Base-by-base conservation (phyloP, 2,113 vertebrate genomes). In the Loxodonta africana region DNA sequence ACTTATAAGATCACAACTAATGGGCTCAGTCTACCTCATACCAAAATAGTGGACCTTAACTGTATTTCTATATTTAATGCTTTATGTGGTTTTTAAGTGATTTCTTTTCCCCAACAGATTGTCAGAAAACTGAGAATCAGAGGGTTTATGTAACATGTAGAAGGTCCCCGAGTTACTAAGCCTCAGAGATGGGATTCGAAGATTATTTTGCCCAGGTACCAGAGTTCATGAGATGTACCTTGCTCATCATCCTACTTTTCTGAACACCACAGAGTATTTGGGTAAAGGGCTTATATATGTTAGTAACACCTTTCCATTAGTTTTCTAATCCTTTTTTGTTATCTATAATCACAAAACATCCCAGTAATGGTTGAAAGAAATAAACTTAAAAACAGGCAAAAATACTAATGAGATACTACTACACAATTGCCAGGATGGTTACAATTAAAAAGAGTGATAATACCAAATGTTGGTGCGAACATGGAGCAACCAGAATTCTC, bases 11-110 rank as follows among this genome's bases (percentile, higher is more conserved):
- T 91, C 21, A 57, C 2, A 78, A 28, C 8, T 67, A 90, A 88
- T 77, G 25, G 15, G 2, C 25, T 82, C 60, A 92, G 30, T 2
- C 14, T 95, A 2, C 37, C 60, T 90, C 15, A 95, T 81, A 67
- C 23, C 37, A 71, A 73, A 96, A 88, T 53, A 73, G 25, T 65
- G 14, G 82, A 76, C 62, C 33, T 96, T 71, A 71, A 60, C 20
- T 83, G 5, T 41, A 96, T 62, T 89, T 94, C 41, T 88, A 23
- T 82, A 46, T 44, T 80, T 91, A 94, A 60, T 88, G 21, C 18
- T 89, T 93, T 76, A 80, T 1, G 0, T 82, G 83, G 37, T 74
- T 92, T 86, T 89, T 21, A 89, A 25, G 8, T 76, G 8, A 41
- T 48, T 23, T 14, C 37, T 37, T 65, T 15, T 1, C 1, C 8